These are phyloP conservation scores for Dicerorhinus sumatrensis DNA, from an alignment of 2,113 vertebrate species.

Conservation along the genomic window DNA sequence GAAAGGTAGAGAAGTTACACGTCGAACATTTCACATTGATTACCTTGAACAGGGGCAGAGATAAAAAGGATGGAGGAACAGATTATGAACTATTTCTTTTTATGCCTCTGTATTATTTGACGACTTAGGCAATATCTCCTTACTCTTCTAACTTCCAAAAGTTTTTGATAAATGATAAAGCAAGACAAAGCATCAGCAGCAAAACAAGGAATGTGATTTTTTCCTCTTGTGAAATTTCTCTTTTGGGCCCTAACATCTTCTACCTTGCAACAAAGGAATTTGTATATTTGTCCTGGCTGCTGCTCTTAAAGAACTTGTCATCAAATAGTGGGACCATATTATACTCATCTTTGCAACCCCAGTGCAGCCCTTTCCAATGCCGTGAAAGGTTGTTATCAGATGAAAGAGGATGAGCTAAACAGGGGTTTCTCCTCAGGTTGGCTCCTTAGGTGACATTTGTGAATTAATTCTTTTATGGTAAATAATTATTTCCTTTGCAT, in stretches of 20 bases:
- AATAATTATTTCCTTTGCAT: slow-evolving; percentile 63
- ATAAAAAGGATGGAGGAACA: neutral
- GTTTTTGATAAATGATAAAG: slow-evolving; percentile 27
- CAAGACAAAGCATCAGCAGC: neutral
- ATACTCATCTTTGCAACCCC: neutral
- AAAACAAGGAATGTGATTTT: slow-evolving; percentile 3
- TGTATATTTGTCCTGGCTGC: neutral
- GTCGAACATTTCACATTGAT: neutral
- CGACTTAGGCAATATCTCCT: neutral
- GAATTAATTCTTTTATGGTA: slow-evolving; percentile 70
- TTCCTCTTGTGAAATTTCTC: slow-evolving; percentile 40
- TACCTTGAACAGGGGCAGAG: neutral
- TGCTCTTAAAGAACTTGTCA: neutral
- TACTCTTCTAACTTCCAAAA: neutral
- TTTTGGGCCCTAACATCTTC: neutral
- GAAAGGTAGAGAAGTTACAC: neutral
- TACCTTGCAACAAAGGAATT: neutral
- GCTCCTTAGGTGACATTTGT: slow-evolving; percentile 46
- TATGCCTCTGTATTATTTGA: slow-evolving; percentile 8
- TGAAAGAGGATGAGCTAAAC: slow-evolving; percentile 3
- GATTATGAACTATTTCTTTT: neutral
- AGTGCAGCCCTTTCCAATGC: neutral
- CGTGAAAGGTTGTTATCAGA: neutral
- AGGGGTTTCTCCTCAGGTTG: slow-evolving; percentile 54
- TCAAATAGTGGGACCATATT: neutral